These are phyloP conservation scores for Chydorus sphaericus DNA, from an alignment of 2,888 invertebrate genomes.

Conservation along the genomic window DNA sequence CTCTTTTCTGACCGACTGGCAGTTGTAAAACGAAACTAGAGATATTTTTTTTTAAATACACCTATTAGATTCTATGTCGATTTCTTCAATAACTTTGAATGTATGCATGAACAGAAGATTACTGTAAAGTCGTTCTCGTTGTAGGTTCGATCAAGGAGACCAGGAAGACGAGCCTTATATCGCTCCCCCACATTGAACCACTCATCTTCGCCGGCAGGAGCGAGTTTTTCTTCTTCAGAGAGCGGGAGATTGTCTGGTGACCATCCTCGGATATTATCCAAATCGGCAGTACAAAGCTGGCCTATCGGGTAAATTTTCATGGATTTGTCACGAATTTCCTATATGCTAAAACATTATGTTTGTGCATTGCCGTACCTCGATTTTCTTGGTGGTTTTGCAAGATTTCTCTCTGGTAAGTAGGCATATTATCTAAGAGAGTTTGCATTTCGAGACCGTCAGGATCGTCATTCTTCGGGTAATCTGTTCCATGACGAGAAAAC, in stretches of 20 bases:
- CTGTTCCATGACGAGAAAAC: slow-evolving; percentile 34
- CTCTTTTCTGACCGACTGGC: not conserved
- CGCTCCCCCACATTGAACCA: slow-evolving; percentile 5
- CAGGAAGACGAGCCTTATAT: not conserved
- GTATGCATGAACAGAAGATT: no score
- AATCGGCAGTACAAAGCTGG: not conserved
- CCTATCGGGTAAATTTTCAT: not conserved
- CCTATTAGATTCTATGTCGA: not conserved
- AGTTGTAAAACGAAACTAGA: not conserved
- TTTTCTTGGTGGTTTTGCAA: slow-evolving; percentile 45
- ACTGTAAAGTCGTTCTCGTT: slow-evolving; percentile 1
- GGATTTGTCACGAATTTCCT: not conserved
- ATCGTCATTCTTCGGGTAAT: slow-evolving; percentile 41
- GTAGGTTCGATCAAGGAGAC: slow-evolving; percentile 4
- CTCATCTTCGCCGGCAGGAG: slow-evolving; percentile 11
- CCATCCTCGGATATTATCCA: slow-evolving; percentile 1
- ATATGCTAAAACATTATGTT: not conserved
- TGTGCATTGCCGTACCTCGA: not conserved
- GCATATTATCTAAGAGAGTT: no score
- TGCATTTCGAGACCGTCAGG: no score
- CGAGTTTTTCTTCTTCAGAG: slow-evolving; percentile 3
- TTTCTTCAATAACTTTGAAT: no score
- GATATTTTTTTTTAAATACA: not conserved
- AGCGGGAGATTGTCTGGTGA: not conserved
- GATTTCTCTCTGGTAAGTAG: no score